Percentiles rank a stretch among this genome's conserved stretches.
Conservation (phyloP, 2,797 vertebrate genomes). For the Acanthis flammea region DNA sequence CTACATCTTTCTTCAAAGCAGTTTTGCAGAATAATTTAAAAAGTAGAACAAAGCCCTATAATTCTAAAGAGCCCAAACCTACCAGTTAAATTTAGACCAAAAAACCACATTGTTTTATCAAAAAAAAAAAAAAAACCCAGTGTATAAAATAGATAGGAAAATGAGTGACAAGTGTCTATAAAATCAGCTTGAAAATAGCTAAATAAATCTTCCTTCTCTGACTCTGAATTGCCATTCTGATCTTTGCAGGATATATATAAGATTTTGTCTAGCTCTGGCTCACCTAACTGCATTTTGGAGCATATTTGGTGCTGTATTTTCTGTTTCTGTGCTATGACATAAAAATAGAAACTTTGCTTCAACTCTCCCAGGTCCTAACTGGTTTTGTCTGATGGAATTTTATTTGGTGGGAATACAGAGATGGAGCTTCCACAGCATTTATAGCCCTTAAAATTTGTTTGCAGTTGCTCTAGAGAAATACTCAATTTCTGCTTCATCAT, state of each 20-base stretch:
- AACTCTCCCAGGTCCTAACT: background rate
- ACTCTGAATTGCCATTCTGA: background rate
- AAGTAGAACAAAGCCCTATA: background rate
- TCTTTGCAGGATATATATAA: background rate
- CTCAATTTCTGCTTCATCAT: background rate
- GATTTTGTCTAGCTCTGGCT: background rate
- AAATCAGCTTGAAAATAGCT: background rate
- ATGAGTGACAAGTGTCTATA: background rate
- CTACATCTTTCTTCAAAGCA: background rate
- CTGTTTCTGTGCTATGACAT: background rate
- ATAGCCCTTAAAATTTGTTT: background rate
- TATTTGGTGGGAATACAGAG: background rate
- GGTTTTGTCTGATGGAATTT: background rate
- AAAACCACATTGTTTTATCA: background rate
- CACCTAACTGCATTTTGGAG: background rate
- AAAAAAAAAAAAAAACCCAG: background rate
- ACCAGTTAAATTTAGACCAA: background rate
- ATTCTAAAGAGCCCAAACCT: background rate
- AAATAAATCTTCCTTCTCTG: background rate
- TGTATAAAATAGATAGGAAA: background rate
- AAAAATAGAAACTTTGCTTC: background rate
- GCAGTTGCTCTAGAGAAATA: background rate
- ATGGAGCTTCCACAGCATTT: background rate
- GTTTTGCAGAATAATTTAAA: background rate
- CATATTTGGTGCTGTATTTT: background rate